phyloP scores from a whole-genome alignment of 2,113 vertebrate genomes.

The Holacanthus passer region DNA sequence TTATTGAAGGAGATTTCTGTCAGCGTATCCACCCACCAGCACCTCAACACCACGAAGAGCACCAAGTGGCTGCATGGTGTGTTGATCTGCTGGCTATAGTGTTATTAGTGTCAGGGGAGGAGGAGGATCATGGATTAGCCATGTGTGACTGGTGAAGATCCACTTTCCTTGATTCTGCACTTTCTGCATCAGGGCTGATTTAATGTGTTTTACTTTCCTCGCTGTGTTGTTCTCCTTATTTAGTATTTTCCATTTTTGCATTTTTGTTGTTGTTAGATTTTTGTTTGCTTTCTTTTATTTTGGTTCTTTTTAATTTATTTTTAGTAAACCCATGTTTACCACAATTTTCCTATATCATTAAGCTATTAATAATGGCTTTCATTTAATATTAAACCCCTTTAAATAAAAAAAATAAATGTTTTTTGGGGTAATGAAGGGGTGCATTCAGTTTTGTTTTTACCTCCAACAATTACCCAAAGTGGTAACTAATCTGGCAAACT shows the following conservation, averaged over 20 bases:
- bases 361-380: background rate
- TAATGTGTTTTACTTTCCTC: slow-evolving; percentile 1
- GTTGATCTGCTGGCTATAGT: slow-evolving; percentile 41
- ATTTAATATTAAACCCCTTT: background rate
- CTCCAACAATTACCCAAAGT: no score
- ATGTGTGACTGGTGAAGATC: slow-evolving; percentile 31
- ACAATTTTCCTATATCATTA: background rate
- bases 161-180: slow-evolving; percentile 30
- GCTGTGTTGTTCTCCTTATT: background rate
- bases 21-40: slow-evolving; percentile 62
- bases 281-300: background rate
- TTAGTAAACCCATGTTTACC: no score
- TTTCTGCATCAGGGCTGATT: slow-evolving; percentile 5
- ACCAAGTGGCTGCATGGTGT: slow-evolving; percentile 40
- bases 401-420: no score
- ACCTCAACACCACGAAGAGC: slow-evolving; percentile 29
- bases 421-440: no score
- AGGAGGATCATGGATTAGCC: slow-evolving; percentile 30
- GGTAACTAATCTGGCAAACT: background rate
- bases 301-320: accelerated
- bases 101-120: slow-evolving; percentile 44
- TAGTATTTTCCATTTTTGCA: background rate
- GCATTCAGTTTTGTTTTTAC: background rate
- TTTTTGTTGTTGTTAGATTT: background rate
- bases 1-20: slow-evolving; percentile 78